phyloP scores from a whole-genome alignment of 1,140 invertebrate species.

The Musca vetustissima region DNA sequence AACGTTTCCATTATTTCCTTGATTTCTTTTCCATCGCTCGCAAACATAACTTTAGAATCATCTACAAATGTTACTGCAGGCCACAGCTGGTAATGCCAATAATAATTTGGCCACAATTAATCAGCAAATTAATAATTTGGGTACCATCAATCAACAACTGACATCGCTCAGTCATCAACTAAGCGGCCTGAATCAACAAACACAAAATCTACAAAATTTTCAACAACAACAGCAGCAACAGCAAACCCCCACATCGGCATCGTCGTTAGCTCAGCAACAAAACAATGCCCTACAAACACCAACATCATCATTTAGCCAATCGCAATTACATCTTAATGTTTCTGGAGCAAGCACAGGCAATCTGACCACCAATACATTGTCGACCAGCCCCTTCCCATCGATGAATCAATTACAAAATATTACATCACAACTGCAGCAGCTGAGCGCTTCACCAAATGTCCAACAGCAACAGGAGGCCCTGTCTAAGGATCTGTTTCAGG shows the following conservation, averaged over 20 bases:
- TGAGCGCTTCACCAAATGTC: slow-evolving; percentile 35
- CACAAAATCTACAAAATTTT: slow-evolving; percentile 50
- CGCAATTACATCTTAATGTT: slow-evolving; percentile 27
- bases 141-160: slow-evolving; percentile 53
- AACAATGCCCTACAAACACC: slow-evolving; percentile 23
- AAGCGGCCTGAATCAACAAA: slow-evolving; percentile 54
- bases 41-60: slow-evolving; percentile 33
- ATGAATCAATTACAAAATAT: slow-evolving; percentile 51
- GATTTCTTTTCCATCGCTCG: slow-evolving; percentile 29
- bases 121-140: slow-evolving; percentile 54
- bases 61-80: slow-evolving; percentile 50
- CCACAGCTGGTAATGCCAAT: slow-evolving; percentile 46
- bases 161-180: slow-evolving; percentile 52
- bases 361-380: neutral
- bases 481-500: slow-evolving; percentile 52
- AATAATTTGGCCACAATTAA: slow-evolving; percentile 54
- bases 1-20: slow-evolving; percentile 34
- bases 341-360: slow-evolving; percentile 21
- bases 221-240: slow-evolving; percentile 46
- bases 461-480: slow-evolving; percentile 45
- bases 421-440: slow-evolving; percentile 45
- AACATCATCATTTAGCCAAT: slow-evolving; percentile 25
- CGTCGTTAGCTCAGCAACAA: slow-evolving; percentile 22
- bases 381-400: slow-evolving; percentile 39
- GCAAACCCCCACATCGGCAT: slow-evolving; percentile 31